phyloP scores from a whole-genome alignment of 1,140 invertebrate species.

The Drosophila tristis region DNA sequence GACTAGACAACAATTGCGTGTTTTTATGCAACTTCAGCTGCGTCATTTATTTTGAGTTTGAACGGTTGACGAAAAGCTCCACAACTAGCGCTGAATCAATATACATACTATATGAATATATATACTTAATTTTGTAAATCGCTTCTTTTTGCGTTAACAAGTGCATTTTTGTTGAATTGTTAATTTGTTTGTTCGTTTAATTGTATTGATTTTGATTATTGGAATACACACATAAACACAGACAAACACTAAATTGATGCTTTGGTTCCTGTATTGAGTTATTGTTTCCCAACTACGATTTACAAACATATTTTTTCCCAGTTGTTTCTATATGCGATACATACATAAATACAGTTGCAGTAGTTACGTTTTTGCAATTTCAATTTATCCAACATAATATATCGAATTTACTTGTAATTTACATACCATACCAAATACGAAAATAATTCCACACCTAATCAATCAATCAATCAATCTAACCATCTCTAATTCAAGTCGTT shows the following conservation, averaged over 20 bases:
- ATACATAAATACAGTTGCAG: conserved; percentile 70
- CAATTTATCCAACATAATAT: conserved; percentile 73
- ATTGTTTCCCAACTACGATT: conserved; percentile 30
- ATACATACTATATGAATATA: conserved; percentile 30
- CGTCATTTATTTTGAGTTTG: conserved; percentile 66
- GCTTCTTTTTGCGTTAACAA: conserved; percentile 59
- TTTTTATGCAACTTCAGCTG: conserved; percentile 82
- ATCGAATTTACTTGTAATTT: conserved; percentile 76
- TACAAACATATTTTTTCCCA: conserved; percentile 31
- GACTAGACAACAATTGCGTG: conserved; percentile 38
- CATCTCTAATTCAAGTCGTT: conserved; percentile 70
- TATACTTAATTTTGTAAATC: conserved; percentile 29
- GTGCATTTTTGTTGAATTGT: conserved; percentile 60
- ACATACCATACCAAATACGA: conserved; percentile 57
- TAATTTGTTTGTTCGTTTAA: conserved; percentile 64
- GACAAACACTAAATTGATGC: conserved; percentile 54
- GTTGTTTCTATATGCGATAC: conserved; percentile 60
- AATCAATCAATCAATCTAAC: conserved; percentile 57
- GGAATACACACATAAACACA: conserved; percentile 32
- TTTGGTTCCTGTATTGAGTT: conserved; percentile 61
- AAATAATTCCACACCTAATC: conserved; percentile 60
- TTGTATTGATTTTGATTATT: conserved; percentile 62
- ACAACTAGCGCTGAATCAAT: conserved; percentile 54
- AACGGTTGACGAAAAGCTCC: conserved; percentile 47
- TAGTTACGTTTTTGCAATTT: conserved; percentile 77